phyloP scores from a whole-genome alignment of 1,140 invertebrate genomes.

The Sitobion miscanthi region DNA sequence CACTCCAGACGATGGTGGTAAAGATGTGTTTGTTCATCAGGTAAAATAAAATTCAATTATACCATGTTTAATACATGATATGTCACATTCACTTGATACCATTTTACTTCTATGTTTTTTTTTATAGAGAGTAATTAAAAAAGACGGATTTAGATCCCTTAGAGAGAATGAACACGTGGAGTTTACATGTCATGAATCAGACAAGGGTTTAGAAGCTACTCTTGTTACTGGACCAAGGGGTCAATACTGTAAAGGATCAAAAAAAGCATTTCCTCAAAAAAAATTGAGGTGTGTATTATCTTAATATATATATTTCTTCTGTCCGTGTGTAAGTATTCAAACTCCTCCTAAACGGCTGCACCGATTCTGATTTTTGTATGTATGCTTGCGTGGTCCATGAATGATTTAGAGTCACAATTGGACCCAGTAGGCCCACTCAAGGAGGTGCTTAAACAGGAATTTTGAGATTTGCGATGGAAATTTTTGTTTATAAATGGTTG shows the following conservation, averaged over 20 bases:
- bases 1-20: slow-evolving; percentile 82
- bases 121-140: slow-evolving; percentile 84
- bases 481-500: too few relatives aligned
- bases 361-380: too few relatives aligned
- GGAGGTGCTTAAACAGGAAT: too few relatives aligned
- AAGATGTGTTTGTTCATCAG: slow-evolving; percentile 92
- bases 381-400: too few relatives aligned
- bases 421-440: too few relatives aligned
- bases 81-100: background rate
- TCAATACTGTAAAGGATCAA: slow-evolving; percentile 78
- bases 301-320: too few relatives aligned
- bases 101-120: background rate
- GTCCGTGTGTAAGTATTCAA: too few relatives aligned
- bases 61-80: background rate
- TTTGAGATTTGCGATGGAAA: too few relatives aligned
- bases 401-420: too few relatives aligned
- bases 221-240: slow-evolving; percentile 78
- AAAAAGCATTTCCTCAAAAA: slow-evolving; percentile 77
- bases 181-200: slow-evolving; percentile 82
- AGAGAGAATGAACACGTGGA: slow-evolving; percentile 87
- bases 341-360: too few relatives aligned
- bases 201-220: slow-evolving; percentile 84
- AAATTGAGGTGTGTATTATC: slow-evolving; percentile 71
- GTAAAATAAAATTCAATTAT: slow-evolving; percentile 64
- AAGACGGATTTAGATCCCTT: slow-evolving; percentile 84